Evolutionary conservation across 2,113 vertebrate species (phyloP), one percentile per base, ranked within the genome.

Genomic region (Rhabdornis inornatus): DNA sequence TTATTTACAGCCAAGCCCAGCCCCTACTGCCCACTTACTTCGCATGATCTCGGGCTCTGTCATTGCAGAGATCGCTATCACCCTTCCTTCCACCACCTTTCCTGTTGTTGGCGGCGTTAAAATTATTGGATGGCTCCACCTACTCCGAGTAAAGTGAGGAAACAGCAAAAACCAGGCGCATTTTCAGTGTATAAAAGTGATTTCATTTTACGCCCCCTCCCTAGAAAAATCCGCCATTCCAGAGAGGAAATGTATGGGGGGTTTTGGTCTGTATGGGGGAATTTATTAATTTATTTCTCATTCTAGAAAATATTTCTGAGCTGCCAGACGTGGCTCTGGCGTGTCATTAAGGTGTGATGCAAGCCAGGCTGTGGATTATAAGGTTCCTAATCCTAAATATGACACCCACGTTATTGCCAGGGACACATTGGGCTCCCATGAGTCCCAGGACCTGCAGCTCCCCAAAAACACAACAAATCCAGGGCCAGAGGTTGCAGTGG

Each of bases 1-100:
- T 92, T 96, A 97, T 97, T 97, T 96, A 96, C 89, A 10, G 76
- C 96, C 95, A 86, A 97, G 52, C 95, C 96, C 96, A 91, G 42
- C 28, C 63, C 56, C 55, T 31, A 6, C 95, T 93, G 78, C 96
- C 96, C 88, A 94, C 90, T 66, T 91, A 19, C 47, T 47, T 20
- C 52, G 37, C 83, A 57, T 66, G 61, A 88, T 94, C 40, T 74
- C 13, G 8, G 77, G 77, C 64, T 91, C 1, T 45, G 47, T 92
- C 56, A 78, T 19, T 60, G 56, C 93, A 15, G 71, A 92, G 94
- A 97, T 96, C 27, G 35, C 3, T 94, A 95, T 94, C 96, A 37
- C 42, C 18, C 82, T 90, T 91, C 95, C 94, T 91, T 93, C 95
- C 94, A 77, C 82, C 96, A 88, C 86, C 90, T 88, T 90, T 92